Evolutionary conservation across 1,140 invertebrate species (phyloP), one percentile per base, ranked within the genome.

Genomic region (Apis cerana): DNA sequence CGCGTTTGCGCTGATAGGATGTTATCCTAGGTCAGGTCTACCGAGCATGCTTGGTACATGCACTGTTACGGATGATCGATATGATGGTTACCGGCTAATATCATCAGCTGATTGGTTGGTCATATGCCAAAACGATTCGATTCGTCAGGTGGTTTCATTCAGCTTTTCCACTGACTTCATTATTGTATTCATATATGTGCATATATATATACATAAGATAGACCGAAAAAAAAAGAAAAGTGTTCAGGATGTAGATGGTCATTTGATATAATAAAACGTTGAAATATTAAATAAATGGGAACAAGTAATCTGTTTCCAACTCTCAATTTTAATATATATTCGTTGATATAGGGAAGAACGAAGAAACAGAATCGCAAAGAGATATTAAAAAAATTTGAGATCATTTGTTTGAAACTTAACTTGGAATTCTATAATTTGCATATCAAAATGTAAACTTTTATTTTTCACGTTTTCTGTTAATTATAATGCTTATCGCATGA

Each of bases 121-220:
- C 33, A 52, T 69, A 50, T 62, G 62, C 83, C 81, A 75, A 84
- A 85, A 80, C 64, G 27, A 8, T 27, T 48, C 17, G 58, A 80
- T 23, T 78, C 71, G 79, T 75, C 79, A 62, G 68, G 68, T 81
- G 80, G 56, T 89, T 84, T 80, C 88, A 87, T 89, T 89, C 87
- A 87, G 23, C 67, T 83, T 77, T 76, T 56, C 13, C 61, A 15
- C 10, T 15, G 4, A 17, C 52, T 59, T n/a, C 15, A 4, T 48
- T 48, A 17, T 15, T 50, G 21, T 13, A 33, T 33, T 50, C 33
- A 12, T 5, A 43, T 43, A 43, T 33, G 2, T 33, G 2, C 3
- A 33, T 27, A 27, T 43, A 43, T 43, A 43, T 43, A 7, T 43
- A n/a, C n/a, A 5, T 11, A 10, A 23, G 21, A 69, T 19, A 17